Conservation (phyloP, 2,113 vertebrate genomes). For the Deroptyus accipitrinus region DNA sequence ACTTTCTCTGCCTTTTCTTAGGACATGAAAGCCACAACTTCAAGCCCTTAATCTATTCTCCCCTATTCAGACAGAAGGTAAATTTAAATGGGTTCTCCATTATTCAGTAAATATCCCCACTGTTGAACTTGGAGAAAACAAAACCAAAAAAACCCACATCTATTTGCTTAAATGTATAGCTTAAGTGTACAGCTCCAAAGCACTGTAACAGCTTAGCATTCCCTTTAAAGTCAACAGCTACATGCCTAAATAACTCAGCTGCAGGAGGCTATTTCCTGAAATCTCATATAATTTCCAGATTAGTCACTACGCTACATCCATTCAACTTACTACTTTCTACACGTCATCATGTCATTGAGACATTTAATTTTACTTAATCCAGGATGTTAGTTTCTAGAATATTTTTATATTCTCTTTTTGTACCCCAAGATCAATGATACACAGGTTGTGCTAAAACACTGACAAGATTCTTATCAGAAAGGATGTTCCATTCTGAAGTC, state of each 20-base stretch:
- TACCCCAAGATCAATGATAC: neutral
- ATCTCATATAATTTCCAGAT: neutral
- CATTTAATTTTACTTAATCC: neutral
- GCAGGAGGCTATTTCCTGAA: neutral
- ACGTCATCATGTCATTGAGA: neutral
- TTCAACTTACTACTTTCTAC: neutral
- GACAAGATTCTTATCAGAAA: neutral
- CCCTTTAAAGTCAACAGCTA: neutral
- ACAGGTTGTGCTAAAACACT: neutral
- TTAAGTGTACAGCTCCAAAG: neutral
- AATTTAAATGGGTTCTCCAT: neutral
- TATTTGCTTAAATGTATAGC: neutral
- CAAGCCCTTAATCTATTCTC: neutral
- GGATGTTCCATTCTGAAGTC: neutral
- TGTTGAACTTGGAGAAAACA: neutral
- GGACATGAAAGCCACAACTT: neutral
- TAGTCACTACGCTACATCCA: neutral
- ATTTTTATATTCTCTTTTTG: neutral
- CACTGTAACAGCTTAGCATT: fast-evolving
- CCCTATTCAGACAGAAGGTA: neutral
- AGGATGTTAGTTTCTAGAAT: neutral
- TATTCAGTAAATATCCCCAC: neutral
- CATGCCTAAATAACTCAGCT: neutral
- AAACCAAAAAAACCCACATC: neutral
- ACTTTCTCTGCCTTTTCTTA: neutral